These are phyloP conservation scores for Lacerta bilineata DNA, from an alignment of 2,797 vertebrate species.

Conservation along the genomic window DNA sequence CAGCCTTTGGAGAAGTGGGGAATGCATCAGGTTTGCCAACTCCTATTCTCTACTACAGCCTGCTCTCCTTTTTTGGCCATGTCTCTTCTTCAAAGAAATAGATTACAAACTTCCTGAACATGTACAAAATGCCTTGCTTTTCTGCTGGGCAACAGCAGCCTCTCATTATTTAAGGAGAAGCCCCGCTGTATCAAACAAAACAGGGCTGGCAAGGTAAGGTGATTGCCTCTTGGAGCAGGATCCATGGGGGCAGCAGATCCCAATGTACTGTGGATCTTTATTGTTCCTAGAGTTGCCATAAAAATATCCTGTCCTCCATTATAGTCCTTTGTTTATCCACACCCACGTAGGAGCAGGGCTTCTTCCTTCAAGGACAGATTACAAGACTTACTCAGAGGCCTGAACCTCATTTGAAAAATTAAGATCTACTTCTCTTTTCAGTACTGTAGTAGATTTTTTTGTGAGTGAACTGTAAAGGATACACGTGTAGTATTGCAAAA, in stretches of 20 bases:
- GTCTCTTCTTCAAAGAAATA: background rate
- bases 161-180: background rate
- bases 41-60: background rate
- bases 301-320: background rate
- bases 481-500: background rate
- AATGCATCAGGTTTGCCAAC: background rate
- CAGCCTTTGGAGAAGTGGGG: no score
- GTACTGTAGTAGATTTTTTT: background rate
- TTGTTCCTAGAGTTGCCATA: no score
- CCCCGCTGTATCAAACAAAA: background rate
- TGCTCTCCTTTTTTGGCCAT: background rate
- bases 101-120: background rate
- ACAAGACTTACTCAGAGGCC: background rate
- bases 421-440: background rate
- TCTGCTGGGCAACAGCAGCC: background rate
- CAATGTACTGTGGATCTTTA: no score
- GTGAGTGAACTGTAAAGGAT: background rate
- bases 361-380: background rate
- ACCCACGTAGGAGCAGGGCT: background rate
- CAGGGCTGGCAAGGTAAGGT: no score
- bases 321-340: background rate
- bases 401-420: background rate
- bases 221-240: no score
- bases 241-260: no score
- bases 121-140: background rate